Base-by-base conservation (phyloP, 2,113 vertebrate species). In the Bubo scandiacus region DNA sequence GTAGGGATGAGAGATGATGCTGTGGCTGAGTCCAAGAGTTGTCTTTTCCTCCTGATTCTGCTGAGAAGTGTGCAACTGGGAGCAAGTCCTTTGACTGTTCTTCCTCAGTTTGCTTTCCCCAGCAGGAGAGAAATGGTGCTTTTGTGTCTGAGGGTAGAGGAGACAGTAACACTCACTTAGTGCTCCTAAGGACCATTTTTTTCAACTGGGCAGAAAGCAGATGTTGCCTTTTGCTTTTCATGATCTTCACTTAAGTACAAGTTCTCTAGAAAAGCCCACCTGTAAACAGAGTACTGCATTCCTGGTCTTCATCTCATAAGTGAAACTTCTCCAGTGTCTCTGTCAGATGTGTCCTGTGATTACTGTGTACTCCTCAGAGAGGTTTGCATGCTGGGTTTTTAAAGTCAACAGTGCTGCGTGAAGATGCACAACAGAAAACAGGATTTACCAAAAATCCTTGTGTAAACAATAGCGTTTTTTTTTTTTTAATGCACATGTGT, bases 401-500 rank as follows among this genome's bases (percentile, higher is more conserved):
- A 18, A 59, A 96, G 71, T 77, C 81, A 70, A 3, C 51, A 15
- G 34, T 52, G 49, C 81, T 67, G 78, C 0, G 1, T 83, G 94
- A 61, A 79, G 90, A 67, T 96, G 72, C 62, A 22, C 51, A 73
- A 34, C 47, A 4, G 75, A 89, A 88, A 93, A 87, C 38, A 71
- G 79, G 81, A 71, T 91, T 95, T 96, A 70, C 68, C 71, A 62
- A 78, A 97, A 92, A 89, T 68, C 86, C 90, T 80, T 19, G 70
- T 5, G 4, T 87, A 92, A 92, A 94, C 81, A 96, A 77, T 78
- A 90, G 62, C 23, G 18, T 36, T 57, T 17, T 34, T 73, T 57
- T 40, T 67, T 43, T 71, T 78, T 10, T 6, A 85, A 92, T 10
- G 13, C 61, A 86, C 93, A 87, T 66, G 61, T 87, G 92, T 92